Percentiles rank a stretch among this genome's conserved stretches.
These are phyloP conservation scores for Galemys pyrenaicus DNA, from an alignment of 2,113 vertebrate species.

Conservation along the genomic window DNA sequence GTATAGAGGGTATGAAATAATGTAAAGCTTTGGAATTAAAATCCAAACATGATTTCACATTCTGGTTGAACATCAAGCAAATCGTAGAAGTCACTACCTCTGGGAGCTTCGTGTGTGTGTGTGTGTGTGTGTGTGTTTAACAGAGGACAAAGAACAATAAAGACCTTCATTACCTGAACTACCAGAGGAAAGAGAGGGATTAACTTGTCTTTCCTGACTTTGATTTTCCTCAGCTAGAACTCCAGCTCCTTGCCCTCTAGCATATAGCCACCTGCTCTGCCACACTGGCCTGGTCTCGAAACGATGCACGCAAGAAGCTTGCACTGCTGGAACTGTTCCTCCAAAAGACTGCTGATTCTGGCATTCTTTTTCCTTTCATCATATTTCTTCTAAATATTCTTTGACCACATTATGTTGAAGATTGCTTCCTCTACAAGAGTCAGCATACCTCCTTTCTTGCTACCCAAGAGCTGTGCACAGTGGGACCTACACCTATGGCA, in stretches of 20 bases:
- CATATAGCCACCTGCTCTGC: conserved; percentile 95
- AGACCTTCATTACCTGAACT: conserved; percentile 83
- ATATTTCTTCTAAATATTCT: conserved; percentile 98
- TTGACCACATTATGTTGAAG: conserved; percentile 97
- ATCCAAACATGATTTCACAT: not conserved
- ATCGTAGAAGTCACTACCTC: not conserved
- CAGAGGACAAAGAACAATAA: conserved; percentile 42
- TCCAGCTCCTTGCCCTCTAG: conserved; percentile 98
- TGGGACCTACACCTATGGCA: conserved; percentile 99
- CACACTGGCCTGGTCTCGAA: conserved; percentile 97
- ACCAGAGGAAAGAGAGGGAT: conserved; percentile 69
- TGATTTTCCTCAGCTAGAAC: conserved; percentile 99
- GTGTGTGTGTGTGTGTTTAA: not conserved
- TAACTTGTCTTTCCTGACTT: conserved; percentile 99
- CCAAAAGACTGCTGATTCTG: conserved; percentile 94
- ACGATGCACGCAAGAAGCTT: conserved; percentile 97
- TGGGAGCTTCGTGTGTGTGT: not conserved
- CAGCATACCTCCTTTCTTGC: conserved; percentile 99
- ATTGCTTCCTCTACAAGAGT: conserved; percentile 97
- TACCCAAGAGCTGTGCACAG: conserved; percentile 95
- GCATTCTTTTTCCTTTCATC: conserved; percentile 95
- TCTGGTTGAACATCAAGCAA: not conserved
- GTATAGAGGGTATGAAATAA: not conserved
- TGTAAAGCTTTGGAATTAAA: not conserved
- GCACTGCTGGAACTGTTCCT: conserved; percentile 98